These are phyloP conservation scores for Leptothorax acervorum DNA, from an alignment of 2,888 invertebrate species.

Conservation along the genomic window DNA sequence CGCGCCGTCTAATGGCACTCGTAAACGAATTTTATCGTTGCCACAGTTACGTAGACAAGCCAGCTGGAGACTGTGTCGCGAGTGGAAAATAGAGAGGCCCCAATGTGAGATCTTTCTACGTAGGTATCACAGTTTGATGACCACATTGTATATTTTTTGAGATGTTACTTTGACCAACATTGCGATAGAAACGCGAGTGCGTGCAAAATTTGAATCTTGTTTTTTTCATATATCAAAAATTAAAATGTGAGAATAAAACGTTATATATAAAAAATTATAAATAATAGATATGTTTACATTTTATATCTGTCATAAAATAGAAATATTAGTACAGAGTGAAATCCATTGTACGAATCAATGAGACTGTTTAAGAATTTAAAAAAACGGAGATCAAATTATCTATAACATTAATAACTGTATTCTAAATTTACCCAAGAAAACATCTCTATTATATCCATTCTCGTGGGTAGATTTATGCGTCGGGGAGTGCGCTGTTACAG, in stretches of 20 bases:
- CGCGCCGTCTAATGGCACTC: slow-evolving; percentile 68
- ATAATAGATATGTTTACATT: neutral
- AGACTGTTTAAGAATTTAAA: neutral
- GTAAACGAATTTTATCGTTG: slow-evolving; percentile 79
- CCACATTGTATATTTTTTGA: slow-evolving; percentile 14
- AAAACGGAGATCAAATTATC: neutral
- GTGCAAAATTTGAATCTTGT: neutral
- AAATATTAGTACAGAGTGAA: neutral
- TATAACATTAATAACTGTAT: neutral
- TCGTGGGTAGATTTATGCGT: neutral
- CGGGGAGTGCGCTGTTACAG: neutral
- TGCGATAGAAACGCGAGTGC: neutral
- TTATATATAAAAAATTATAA: neutral
- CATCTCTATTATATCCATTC: slow-evolving; percentile 17
- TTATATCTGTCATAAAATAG: neutral
- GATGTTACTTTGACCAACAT: slow-evolving; percentile 11
- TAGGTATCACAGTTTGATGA: slow-evolving; percentile 37
- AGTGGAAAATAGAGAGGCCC: slow-evolving; percentile 61
- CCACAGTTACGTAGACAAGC: slow-evolving; percentile 71
- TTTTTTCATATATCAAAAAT: neutral
- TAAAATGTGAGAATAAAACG: neutral
- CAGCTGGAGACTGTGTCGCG: slow-evolving; percentile 49
- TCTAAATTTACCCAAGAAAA: neutral
- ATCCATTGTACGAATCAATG: neutral
- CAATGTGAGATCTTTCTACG: neutral